phyloP scores from a whole-genome alignment of 2,113 vertebrate genomes.

The Bettongia penicillata region DNA sequence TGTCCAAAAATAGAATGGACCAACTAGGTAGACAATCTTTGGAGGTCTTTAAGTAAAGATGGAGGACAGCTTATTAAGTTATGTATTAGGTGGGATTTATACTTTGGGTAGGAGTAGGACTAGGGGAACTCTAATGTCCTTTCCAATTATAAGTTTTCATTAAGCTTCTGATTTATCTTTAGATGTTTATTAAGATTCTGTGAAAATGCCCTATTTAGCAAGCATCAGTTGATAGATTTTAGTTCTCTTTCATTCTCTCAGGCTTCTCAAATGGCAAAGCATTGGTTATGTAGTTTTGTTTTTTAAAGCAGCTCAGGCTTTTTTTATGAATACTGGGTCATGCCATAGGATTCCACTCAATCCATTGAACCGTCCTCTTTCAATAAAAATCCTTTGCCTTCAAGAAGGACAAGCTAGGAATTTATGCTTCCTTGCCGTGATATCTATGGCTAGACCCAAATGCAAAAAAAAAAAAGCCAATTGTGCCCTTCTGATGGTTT shows the following conservation, averaged over 20 bases:
- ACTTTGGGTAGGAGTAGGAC: neutral
- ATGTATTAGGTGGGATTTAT: neutral
- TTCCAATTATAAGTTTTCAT: neutral
- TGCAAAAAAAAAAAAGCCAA: neutral
- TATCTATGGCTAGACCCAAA: conserved; percentile 15
- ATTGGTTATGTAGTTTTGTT: neutral
- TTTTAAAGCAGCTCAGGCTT: neutral
- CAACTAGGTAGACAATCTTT: too few relatives aligned
- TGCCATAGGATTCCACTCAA: neutral
- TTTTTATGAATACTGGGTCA: neutral
- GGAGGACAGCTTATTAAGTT: neutral
- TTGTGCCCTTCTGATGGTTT: neutral
- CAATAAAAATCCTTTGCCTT: conserved; percentile 14
- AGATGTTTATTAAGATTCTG: neutral
- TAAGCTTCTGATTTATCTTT: neutral
- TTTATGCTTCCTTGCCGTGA: neutral
- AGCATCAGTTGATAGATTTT: neutral
- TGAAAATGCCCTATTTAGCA: neutral
- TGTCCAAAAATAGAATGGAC: too few relatives aligned
- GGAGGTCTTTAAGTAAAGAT: neutral
- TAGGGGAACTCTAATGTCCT: neutral
- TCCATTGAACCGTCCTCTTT: neutral
- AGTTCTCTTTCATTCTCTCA: conserved; percentile 32
- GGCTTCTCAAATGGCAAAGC: conserved; percentile 36
- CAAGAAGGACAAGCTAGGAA: neutral